Evolutionary conservation across 2,113 vertebrate genomes (phyloP).

Genomic region (Xiphophorus hellerii): DNA sequence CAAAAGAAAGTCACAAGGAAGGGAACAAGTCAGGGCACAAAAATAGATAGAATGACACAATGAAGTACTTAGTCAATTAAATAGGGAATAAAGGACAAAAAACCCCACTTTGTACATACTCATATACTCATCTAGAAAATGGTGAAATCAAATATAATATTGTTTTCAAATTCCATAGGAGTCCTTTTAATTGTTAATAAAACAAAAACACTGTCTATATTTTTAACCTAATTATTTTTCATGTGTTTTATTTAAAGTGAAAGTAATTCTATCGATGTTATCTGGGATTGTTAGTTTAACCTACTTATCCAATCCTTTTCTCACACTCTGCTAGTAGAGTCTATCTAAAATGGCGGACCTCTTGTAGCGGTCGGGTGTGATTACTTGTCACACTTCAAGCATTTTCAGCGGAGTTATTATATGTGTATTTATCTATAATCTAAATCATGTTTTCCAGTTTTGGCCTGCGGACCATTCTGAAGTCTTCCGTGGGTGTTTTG

Average conservation of each 20-base stretch:
- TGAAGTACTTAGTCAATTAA: no score
- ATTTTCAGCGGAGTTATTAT: background rate
- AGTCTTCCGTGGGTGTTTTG: slow-evolving; percentile 37
- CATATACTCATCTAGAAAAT: no score
- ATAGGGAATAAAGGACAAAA: no score
- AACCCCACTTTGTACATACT: no score
- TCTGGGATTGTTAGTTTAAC: slow-evolving; percentile 39
- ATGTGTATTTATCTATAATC: rapidly evolving
- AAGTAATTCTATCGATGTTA: slow-evolving; percentile 43
- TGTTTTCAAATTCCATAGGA: no score
- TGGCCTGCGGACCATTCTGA: slow-evolving; percentile 60
- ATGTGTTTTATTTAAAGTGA: background rate
- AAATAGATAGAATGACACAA: no score
- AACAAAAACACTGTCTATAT: no score
- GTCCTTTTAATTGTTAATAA: no score
- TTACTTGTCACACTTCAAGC: background rate
- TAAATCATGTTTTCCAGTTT: slow-evolving; percentile 52
- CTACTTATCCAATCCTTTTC: background rate
- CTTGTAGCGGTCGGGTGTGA: slow-evolving; percentile 58
- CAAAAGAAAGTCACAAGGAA: background rate
- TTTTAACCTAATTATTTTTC: no score
- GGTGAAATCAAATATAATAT: no score
- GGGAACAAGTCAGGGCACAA: no score
- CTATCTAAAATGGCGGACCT: slow-evolving; percentile 72
- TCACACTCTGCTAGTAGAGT: slow-evolving; percentile 34